These are phyloP conservation scores for Cylindroiulus punctatus DNA, from an alignment of 2,888 invertebrate species.

Conservation along the genomic window DNA sequence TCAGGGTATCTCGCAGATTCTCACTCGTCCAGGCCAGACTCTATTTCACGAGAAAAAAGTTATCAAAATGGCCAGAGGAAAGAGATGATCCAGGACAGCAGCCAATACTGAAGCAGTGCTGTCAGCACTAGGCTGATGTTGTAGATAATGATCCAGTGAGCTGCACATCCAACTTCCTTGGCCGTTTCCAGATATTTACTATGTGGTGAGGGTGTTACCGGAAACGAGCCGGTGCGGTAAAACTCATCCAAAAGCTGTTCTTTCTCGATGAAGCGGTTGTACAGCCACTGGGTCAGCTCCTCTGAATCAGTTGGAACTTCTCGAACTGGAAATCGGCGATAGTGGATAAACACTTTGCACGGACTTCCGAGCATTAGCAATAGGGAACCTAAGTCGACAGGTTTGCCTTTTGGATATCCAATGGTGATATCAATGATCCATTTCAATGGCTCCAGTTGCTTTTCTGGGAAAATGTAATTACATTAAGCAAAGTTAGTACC, in stretches of 20 bases:
- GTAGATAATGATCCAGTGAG: conserved; percentile 77
- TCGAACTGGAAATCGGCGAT: conserved; percentile 78
- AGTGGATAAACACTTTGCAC: conserved; percentile 81
- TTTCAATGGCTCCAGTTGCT: conserved; percentile 68
- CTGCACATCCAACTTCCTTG: conserved; percentile 75
- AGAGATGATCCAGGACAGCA: conserved; percentile 67
- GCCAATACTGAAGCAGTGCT: conserved; percentile 77
- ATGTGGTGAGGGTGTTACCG: conserved; percentile 69
- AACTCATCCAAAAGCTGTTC: conserved; percentile 84
- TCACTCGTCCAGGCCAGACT: neutral
- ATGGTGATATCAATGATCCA: conserved; percentile 93
- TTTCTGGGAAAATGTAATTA: neutral
- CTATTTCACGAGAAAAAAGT: neutral
- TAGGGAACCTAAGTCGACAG: conserved; percentile 81
- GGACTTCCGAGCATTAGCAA: conserved; percentile 75
- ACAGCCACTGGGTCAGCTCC: conserved; percentile 85
- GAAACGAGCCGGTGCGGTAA: conserved; percentile 81
- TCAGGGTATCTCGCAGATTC: neutral
- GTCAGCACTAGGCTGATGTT: conserved; percentile 83
- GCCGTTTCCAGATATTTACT: conserved; percentile 51
- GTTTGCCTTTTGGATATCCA: conserved; percentile 86
- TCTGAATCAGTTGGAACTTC: conserved; percentile 82
- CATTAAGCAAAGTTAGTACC: too few relatives aligned
- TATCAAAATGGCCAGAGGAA: neutral
- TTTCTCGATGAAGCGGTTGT: conserved; percentile 87